Evolutionary conservation across 2,888 invertebrate genomes (phyloP), one percentile per base, ranked within the genome.

Genomic region (Cerceris rybyensis): DNA sequence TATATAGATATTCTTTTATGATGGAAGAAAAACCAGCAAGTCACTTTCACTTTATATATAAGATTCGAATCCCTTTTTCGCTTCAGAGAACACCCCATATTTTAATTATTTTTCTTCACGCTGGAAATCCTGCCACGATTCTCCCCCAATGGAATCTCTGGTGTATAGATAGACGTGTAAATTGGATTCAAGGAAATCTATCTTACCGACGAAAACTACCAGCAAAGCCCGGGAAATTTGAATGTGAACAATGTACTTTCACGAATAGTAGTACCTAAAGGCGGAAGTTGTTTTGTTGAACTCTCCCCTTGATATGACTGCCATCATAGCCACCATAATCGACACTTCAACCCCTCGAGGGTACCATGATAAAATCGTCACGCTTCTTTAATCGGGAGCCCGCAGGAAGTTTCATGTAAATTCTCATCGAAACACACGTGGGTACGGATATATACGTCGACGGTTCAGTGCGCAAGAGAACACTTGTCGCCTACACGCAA

Each of bases 351-450:
- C 87, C 88, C 88, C 86, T 88, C 86, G 88, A 84, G 84, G 82
- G 85, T 86, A 85, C 84, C 84, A 81, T 75, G 89, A 90, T 89
- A 88, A 89, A 88, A 90, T 89, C 89, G 89, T 88, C 86, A 88
- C 86, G 89, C 86, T 86, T 87, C 82, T 89, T 87, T 88, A 84
- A 87, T 86, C 89, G 80, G 80, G 65, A 80, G 80, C 89, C 87
- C 87, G 90, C 90, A 90, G 90, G 89, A 90, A 89, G 86, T 86
- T 75, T 79, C 83, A 85, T 88, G 89, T 88, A 89, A 89, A 88
- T 89, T 89, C 86, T 86, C 87, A 82, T 82, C 80, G 75, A 83
- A 86, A 85, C 76, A 78, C 84, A 84, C 85, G 73, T 84, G 85
- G 84, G 80, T 82, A 79, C 70, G 81, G 75, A 84, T 75, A 69